These are phyloP conservation scores for Tympanoctomys barrerae DNA, from an alignment of 2,797 vertebrate species.

Conservation along the genomic window DNA sequence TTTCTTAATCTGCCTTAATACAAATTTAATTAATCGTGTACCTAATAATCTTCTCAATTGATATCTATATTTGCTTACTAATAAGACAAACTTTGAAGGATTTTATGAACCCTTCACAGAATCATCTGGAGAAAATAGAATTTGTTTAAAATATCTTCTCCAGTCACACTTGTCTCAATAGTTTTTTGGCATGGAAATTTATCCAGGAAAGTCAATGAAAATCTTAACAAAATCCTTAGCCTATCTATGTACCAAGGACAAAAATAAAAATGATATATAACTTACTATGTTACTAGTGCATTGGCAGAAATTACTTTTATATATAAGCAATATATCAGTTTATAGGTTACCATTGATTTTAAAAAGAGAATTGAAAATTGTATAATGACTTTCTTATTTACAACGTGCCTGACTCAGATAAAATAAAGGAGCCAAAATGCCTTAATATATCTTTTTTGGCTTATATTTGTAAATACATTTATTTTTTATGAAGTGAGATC, in stretches of 20 bases:
- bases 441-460: background rate
- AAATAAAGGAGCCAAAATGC: background rate
- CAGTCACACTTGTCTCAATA: slow-evolving; percentile 21
- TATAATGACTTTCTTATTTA: slow-evolving; percentile 24
- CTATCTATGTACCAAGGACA: slow-evolving; percentile 43
- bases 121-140: slow-evolving; percentile 47
- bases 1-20: slow-evolving; percentile 72
- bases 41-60: slow-evolving; percentile 58
- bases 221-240: slow-evolving; percentile 15
- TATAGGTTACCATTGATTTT: slow-evolving; percentile 14
- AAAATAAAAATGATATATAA: background rate
- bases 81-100: slow-evolving; percentile 61
- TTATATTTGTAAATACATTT: background rate
- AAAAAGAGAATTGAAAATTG: slow-evolving; percentile 44
- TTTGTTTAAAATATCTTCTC: slow-evolving; percentile 56
- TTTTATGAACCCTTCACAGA: slow-evolving; percentile 61
- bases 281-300: background rate
- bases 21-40: slow-evolving; percentile 69
- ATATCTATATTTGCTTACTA: slow-evolving; percentile 62
- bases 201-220: slow-evolving; percentile 50
- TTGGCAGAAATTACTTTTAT: slow-evolving; percentile 32
- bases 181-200: slow-evolving; percentile 43
- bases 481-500: slow-evolving; percentile 48
- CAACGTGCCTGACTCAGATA: slow-evolving; percentile 20
- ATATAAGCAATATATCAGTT: slow-evolving; percentile 22